Evolutionary conservation across 2,888 invertebrate species (phyloP).

Genomic region (Chrysolina americana): DNA sequence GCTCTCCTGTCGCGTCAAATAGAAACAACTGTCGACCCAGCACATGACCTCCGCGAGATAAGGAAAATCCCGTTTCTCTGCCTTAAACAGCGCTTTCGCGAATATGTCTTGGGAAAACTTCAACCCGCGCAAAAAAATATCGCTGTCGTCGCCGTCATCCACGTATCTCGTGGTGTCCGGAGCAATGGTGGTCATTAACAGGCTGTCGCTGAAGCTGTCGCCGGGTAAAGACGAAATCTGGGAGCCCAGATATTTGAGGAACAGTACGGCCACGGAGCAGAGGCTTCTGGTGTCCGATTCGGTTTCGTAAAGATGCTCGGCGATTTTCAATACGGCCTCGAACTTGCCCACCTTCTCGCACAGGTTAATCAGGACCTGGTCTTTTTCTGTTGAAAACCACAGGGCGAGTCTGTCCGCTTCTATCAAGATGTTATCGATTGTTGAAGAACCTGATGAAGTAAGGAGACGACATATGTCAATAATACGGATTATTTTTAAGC

Average conservation of each 20-base stretch:
- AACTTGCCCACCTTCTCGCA: constrained; percentile 53
- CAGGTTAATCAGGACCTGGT: constrained; percentile 53
- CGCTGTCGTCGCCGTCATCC: constrained; percentile 22
- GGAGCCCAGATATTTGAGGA: constrained; percentile 53
- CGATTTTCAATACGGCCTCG: constrained; percentile 51
- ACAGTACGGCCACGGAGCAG: constrained; percentile 54
- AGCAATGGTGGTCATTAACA: constrained; percentile 31
- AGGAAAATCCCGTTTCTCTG: constrained; percentile 43
- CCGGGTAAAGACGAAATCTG: constrained; percentile 18
- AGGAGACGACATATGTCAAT: no score
- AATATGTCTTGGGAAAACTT: constrained; percentile 46
- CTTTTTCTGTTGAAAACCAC: constrained; percentile 49
- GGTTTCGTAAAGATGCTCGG: constrained; percentile 50
- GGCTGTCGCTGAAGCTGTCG: constrained; percentile 32
- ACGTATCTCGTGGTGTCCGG: constrained; percentile 1
- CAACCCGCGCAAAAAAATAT: constrained; percentile 47
- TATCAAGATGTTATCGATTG: constrained; percentile 31
- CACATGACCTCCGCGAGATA: constrained; percentile 52
- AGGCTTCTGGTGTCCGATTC: constrained; percentile 49
- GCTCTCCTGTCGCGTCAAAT: constrained; percentile 43
- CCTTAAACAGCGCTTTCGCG: constrained; percentile 54
- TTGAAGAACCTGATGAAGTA: constrained; percentile 17
- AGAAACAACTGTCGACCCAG: constrained; percentile 55
- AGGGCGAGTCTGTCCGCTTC: constrained; percentile 47
- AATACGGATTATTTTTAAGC: no score